Evolutionary conservation across 2,888 invertebrate genomes (phyloP), one percentile per base, ranked within the genome.

Genomic region (Agrypnus murinus): DNA sequence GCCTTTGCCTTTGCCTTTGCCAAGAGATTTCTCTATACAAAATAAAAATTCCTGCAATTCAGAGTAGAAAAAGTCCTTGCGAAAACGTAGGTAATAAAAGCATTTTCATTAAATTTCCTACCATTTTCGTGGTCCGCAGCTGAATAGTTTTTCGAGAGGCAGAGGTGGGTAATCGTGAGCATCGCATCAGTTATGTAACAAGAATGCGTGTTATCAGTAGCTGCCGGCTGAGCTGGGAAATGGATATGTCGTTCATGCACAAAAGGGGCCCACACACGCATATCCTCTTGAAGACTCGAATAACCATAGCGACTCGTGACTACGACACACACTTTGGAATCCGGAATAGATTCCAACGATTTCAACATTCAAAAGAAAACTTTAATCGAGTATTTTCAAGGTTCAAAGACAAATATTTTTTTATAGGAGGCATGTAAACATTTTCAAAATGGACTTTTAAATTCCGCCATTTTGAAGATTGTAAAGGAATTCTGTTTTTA

Each of bases 121-220:
- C 55, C 58, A 58, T 65, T 65, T 65, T 58, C 32, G 64, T 14
- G 63, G 69, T 64, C 64, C 43, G 45, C 63, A 45, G 40, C 19
- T 43, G 64, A 69, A 69, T 58, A 64, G 69, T 69, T 69, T 69
- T 69, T 62, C 38, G 15, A 50, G 57, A 50, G 48, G 46, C 31
- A 38, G 64, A 48, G 57, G 46, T 64, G 58, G 50, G 64, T 64
- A 64, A 69, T 69, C 64, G 38, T 45, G 40, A 70, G 25, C 59
- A 57, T 43, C 38, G 55, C 65, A 60, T 70, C 65, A 65, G 70
- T 65, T 70, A 62, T 70, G 65, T 65, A 65, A 59, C 70, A 70
- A 70, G 65, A 70, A 70, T 70, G 58, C 53, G 65, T 65, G 70
- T 70, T 70, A 70, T 70, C 65, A 55, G 65, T 34, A 60, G 65